Percentiles rank a stretch among this genome's conserved stretches.
These are phyloP conservation scores for Conus canariensis DNA, from an alignment of 2,888 invertebrate species.

Conservation along the genomic window DNA sequence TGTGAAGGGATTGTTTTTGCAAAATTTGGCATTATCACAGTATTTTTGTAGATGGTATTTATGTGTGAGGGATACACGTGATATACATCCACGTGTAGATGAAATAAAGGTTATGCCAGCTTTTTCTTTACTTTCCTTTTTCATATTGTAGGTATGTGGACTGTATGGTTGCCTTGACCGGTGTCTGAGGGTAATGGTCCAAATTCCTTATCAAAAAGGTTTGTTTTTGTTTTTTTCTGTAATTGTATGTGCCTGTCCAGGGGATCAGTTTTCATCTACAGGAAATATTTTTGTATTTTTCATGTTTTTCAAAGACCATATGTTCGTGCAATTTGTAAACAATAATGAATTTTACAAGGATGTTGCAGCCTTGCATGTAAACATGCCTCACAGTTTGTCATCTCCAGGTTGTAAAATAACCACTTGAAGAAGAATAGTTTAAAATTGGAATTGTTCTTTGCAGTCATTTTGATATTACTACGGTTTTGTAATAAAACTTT, in stretches of 20 bases:
- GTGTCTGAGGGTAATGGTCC: no score
- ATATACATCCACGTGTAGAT: no score
- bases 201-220: no score
- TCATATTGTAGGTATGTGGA: no score
- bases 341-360: not conserved
- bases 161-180: no score
- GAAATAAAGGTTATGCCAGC: no score
- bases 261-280: conserved; percentile 40
- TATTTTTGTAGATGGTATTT: no score
- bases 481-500: conserved; percentile 44
- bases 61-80: no score
- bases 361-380: conserved; percentile 32
- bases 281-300: conserved; percentile 22
- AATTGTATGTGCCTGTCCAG: conserved; percentile 38
- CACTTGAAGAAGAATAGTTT: conserved; percentile 32
- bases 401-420: conserved; percentile 34
- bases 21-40: no score
- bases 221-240: not conserved
- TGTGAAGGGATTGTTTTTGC: no score
- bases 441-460: conserved; percentile 33
- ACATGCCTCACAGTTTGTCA: conserved; percentile 35
- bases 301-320: not conserved
- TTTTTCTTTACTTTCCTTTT: no score
- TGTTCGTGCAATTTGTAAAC: conserved; percentile 15
- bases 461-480: conserved; percentile 35